Evolutionary conservation across 2,797 vertebrate species (phyloP).

Genomic region (Mormyrops attenuatus): DNA sequence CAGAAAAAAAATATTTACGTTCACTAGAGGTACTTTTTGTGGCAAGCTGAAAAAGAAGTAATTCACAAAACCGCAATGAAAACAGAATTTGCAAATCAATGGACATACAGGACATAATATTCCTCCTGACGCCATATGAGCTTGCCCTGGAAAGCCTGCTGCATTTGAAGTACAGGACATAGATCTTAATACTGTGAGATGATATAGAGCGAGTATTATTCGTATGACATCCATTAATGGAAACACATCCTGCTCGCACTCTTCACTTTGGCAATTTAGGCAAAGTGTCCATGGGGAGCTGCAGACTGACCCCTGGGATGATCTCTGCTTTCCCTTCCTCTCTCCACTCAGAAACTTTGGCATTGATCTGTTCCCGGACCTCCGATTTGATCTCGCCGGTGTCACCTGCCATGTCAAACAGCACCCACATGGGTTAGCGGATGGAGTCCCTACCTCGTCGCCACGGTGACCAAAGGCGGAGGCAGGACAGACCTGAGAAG

Average conservation of each 20-base stretch:
- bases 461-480: background rate
- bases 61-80: background rate
- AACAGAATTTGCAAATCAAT: background rate
- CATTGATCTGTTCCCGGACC: constrained; percentile 92
- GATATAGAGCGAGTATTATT: background rate
- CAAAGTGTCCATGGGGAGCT: background rate
- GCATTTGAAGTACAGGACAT: background rate
- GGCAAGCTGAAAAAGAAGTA: background rate
- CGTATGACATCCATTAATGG: background rate
- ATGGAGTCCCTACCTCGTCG: background rate
- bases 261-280: background rate
- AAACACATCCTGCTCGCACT: background rate
- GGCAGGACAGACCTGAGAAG: constrained; percentile 66
- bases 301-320: constrained; percentile 76
- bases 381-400: constrained; percentile 92
- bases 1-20: background rate
- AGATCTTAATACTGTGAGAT: background rate
- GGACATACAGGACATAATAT: background rate
- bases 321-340: constrained; percentile 94
- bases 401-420: constrained; percentile 62
- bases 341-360: constrained; percentile 92
- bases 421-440: background rate
- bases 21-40: background rate
- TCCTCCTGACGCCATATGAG: background rate
- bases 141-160: background rate